Conservation (phyloP, 1,140 invertebrate species). For the Pogonomyrmex californicus region DNA sequence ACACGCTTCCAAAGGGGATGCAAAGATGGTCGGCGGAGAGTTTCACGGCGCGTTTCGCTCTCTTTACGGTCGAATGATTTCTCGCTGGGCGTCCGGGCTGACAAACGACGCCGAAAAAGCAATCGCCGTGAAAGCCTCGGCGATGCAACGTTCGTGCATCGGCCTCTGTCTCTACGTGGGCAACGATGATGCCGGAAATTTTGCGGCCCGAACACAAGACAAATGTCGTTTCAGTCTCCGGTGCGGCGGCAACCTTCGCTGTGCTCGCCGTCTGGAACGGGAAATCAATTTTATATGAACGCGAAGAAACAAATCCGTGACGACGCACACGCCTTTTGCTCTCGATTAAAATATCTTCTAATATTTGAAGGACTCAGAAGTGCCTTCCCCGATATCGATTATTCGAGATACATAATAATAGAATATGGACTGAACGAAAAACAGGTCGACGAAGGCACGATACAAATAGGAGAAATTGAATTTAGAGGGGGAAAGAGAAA, state of each 20-base stretch:
- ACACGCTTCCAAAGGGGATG: not conserved
- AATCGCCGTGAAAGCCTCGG: constrained; percentile 79
- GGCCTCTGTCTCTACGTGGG: constrained; percentile 33
- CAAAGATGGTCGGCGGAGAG: constrained; percentile 12
- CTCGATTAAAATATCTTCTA: constrained; percentile 32
- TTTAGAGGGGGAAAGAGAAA: not conserved
- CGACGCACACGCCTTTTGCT: constrained; percentile 12
- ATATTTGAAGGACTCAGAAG: not conserved
- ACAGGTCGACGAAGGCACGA: not conserved
- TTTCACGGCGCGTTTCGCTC: constrained; percentile 24
- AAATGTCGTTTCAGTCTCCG: constrained; percentile 9
- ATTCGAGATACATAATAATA: constrained; percentile 1
- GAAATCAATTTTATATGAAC: constrained; percentile 44
- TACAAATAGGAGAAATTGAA: not conserved
- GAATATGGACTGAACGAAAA: not conserved
- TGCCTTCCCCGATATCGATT: not conserved
- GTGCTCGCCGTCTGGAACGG: too few relatives aligned
- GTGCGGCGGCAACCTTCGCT: not conserved
- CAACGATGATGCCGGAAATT: constrained; percentile 58
- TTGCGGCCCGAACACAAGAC: constrained; percentile 50
- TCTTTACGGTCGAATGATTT: constrained; percentile 71
- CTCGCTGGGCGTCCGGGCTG: constrained; percentile 65
- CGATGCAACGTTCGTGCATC: constrained; percentile 26
- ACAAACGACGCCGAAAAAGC: constrained; percentile 75
- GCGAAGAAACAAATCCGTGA: constrained; percentile 3